Evolutionary conservation across 2,888 invertebrate species (phyloP).

Genomic region (Seira musarum): DNA sequence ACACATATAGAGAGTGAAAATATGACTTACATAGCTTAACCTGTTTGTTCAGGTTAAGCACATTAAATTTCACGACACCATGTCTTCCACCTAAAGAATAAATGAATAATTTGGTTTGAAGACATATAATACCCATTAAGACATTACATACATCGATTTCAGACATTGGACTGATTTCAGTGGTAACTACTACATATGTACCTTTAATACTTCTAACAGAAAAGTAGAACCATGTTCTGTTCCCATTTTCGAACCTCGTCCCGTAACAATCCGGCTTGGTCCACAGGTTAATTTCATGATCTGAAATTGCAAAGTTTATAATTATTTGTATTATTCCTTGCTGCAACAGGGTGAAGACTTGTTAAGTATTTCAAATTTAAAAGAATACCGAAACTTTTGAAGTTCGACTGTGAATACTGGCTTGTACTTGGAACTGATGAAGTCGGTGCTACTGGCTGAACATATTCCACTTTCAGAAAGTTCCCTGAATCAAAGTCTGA

Average conservation of each 20-base stretch:
- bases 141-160: too few relatives aligned
- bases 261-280: conserved; percentile 91
- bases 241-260: conserved; percentile 90
- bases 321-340: neutral
- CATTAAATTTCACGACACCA: conserved; percentile 81
- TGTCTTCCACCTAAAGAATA: conserved; percentile 68
- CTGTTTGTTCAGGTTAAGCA: conserved; percentile 91
- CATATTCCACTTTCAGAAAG: conserved; percentile 85
- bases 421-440: conserved; percentile 23
- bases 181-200: too few relatives aligned
- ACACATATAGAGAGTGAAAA: too few relatives aligned
- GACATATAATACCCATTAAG: too few relatives aligned
- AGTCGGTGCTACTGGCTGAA: conserved; percentile 38
- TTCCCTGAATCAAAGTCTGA: conserved; percentile 94
- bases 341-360: too few relatives aligned
- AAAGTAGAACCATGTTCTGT: conserved; percentile 95
- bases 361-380: conserved; percentile 13
- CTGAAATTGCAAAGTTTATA: conserved; percentile 72
- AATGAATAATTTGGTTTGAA: neutral
- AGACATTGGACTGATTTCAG: too few relatives aligned
- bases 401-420: conserved; percentile 12
- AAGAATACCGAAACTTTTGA: conserved; percentile 25
- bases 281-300: conserved; percentile 91
- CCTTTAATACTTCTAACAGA: conserved; percentile 77
- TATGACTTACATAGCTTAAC: conserved; percentile 81